Conservation (phyloP, 53 echinoderm and acorn worm species). For the Henricia sp. region DNA sequence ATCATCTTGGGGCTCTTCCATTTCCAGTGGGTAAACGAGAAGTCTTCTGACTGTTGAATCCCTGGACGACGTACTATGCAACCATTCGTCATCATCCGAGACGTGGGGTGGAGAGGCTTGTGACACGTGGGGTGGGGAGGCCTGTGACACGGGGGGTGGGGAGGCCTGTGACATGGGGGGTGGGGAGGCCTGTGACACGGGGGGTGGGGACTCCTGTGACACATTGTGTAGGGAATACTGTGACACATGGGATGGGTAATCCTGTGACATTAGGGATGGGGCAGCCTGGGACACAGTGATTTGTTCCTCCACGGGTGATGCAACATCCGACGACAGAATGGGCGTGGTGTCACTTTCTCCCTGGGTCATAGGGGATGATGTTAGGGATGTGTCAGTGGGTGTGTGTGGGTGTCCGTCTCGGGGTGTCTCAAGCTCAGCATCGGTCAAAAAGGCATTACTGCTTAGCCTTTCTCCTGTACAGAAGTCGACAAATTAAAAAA, state of each 20-base stretch:
- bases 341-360: constrained; percentile 41
- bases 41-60: constrained; percentile 28
- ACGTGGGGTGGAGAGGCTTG: constrained; percentile 19
- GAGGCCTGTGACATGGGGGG: neutral
- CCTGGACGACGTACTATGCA: constrained; percentile 42
- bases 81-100: constrained; percentile 42
- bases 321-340: constrained; percentile 23
- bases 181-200: constrained; percentile 15
- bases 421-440: constrained; percentile 29
- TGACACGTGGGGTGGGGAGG: constrained; percentile 5
- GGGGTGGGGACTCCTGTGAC: constrained; percentile 5
- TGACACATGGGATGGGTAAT: neutral
- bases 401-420: neutral
- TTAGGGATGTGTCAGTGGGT: constrained; percentile 3
- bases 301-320: constrained; percentile 20
- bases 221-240: neutral
- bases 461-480: constrained; percentile 30
- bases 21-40: neutral
- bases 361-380: neutral
- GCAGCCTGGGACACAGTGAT: neutral
- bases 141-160: constrained; percentile 10
- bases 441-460: constrained; percentile 26
- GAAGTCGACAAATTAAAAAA: too few species aligned
- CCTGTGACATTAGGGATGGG: neutral
- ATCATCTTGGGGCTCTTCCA: neutral